phyloP scores from a whole-genome alignment of 2,888 invertebrate species.

The Sinodicranocentrus sp. region DNA sequence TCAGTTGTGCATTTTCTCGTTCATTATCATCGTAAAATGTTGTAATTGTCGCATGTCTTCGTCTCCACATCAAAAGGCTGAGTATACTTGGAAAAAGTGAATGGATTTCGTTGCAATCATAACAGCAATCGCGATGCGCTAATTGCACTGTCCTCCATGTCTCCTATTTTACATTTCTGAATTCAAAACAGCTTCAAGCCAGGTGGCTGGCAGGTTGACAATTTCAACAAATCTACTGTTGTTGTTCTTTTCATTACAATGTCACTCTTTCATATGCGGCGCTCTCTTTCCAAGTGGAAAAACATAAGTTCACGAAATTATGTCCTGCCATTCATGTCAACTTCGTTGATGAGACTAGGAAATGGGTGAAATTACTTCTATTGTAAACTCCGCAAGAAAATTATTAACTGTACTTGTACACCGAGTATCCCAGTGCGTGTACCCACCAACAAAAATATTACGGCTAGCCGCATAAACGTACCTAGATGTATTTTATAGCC shows the following conservation, averaged over 20 bases:
- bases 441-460: too few relatives aligned
- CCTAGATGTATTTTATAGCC: too few relatives aligned
- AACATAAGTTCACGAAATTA: not conserved
- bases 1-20: not conserved
- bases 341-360: constrained; percentile 11
- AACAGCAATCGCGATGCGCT: constrained; percentile 26
- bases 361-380: constrained; percentile 8
- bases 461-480: too few relatives aligned
- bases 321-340: constrained; percentile 7
- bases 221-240: not conserved
- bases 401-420: constrained; percentile 6
- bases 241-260: not conserved
- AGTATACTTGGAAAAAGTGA: not conserved
- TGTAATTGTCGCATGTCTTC: constrained; percentile 33
- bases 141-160: constrained; percentile 35
- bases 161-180: not conserved
- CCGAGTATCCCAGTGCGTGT: too few relatives aligned
- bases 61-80: not conserved
- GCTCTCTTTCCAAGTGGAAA: too few relatives aligned
- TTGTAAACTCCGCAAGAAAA: not conserved
- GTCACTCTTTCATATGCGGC: not conserved
- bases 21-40: constrained; percentile 36
- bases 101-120: not conserved
- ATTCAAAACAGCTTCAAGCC: not conserved
- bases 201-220: not conserved